Evolutionary conservation across 2,113 vertebrate genomes (phyloP).

Genomic region (Asarcornis scutulata): DNA sequence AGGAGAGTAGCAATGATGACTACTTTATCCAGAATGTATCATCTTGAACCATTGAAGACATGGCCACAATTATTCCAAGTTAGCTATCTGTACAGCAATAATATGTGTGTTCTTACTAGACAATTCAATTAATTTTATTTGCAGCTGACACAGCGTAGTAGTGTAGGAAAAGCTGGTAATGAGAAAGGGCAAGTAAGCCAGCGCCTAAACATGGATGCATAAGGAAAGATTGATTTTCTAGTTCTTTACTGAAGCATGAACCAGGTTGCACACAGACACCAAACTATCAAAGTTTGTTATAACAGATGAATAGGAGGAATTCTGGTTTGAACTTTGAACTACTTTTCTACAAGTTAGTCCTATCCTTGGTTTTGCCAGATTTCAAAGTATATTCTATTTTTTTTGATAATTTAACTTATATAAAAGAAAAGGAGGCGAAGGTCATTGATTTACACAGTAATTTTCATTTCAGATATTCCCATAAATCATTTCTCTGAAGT

Average conservation of each 20-base stretch:
- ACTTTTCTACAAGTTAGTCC: not conserved
- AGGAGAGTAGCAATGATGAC: not conserved
- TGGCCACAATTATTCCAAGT: not conserved
- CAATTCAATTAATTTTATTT: not conserved
- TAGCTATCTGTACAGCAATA: not conserved
- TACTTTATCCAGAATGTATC: not conserved
- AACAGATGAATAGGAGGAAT: not conserved
- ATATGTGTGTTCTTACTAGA: not conserved
- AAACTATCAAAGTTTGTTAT: not conserved
- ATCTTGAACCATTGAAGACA: not conserved
- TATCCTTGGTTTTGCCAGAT: not conserved
- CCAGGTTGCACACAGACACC: not conserved
- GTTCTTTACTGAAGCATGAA: not conserved
- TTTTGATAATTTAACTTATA: not conserved
- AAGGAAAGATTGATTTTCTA: not conserved
- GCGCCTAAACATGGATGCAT: not conserved
- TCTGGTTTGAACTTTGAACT: not conserved
- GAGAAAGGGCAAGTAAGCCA: not conserved
- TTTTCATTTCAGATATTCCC: not conserved
- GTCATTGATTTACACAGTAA: not conserved
- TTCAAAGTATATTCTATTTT: not conserved
- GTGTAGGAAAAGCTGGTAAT: fast-evolving
- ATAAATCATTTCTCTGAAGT: not conserved
- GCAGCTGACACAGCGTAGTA: not conserved
- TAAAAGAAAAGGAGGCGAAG: not conserved